These are phyloP conservation scores for Coenonympha glycerion DNA, from an alignment of 2,888 invertebrate species.

Conservation along the genomic window DNA sequence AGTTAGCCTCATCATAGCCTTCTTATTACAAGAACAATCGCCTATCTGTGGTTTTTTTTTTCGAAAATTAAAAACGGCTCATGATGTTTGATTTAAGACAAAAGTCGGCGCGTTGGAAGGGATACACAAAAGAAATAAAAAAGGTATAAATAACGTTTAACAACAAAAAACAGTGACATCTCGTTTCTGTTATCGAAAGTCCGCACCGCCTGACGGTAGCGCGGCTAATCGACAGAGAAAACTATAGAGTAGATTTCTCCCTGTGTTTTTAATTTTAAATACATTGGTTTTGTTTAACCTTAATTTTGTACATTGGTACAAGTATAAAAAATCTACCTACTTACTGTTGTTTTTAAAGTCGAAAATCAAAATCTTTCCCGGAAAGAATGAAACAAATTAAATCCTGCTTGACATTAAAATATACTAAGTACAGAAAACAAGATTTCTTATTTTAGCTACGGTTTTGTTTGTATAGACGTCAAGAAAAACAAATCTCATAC, in stretches of 20 bases:
- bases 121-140: slow-evolving; percentile 41
- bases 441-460: no score
- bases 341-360: no score
- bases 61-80: slow-evolving; percentile 45
- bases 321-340: no score
- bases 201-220: slow-evolving; percentile 34
- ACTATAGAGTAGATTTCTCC: slow-evolving; percentile 38
- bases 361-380: no score
- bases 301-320: no score
- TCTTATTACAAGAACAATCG: slow-evolving; percentile 19
- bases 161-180: slow-evolving; percentile 74
- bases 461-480: no score
- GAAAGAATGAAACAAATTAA: no score
- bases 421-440: no score
- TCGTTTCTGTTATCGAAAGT: slow-evolving; percentile 62
- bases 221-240: slow-evolving; percentile 42
- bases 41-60: slow-evolving; percentile 31
- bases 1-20: slow-evolving; percentile 19
- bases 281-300: no score
- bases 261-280: background rate
- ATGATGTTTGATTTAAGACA: slow-evolving; percentile 57
- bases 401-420: no score
- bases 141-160: slow-evolving; percentile 72
- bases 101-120: slow-evolving; percentile 52
- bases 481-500: no score